Base-by-base conservation (phyloP, 2,888 invertebrate genomes). In the Mimachlamys varia region DNA sequence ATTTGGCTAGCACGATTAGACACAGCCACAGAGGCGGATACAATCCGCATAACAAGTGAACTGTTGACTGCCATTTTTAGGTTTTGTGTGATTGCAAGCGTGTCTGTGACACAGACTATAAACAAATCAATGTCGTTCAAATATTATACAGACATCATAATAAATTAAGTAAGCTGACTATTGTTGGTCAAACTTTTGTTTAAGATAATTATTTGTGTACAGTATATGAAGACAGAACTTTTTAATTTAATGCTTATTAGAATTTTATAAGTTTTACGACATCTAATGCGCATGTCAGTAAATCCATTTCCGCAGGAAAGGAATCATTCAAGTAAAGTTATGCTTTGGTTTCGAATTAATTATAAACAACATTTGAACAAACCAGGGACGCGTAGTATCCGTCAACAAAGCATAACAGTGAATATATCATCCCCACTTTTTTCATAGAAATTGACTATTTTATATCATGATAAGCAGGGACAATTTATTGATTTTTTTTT, bases 1-100 rank as follows among this genome's bases (percentile, higher is more conserved):
- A 99, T 99, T 97, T 98, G 98, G 0, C 99, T 99, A 93, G 99
- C 99, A 95, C 98, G 97, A 94, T 97, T 97, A 0, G 99, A 98
- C 50, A 98, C 98, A 88, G 97, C 97, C 49, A 98, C 98, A 50
- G 98, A 98, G 22, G 98, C 98, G 76, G 98, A 98, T 89, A 98
- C 97, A 91, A 98, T 96, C 92, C 98, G 97, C 93, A 98, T 97
- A 94, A 98, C 97, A 91, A 98, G 94, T 19, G 96, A 95, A 10
- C 93, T 95, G 89, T 92, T 94, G 90, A 88, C 76, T 50, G 89
- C 87, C 90, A 88, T 89, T 22, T 53, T 90, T 89, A n/a, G n/a
- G 62, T 50, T 22, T 49, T 10, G 53, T 33, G 49, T 88, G 27
- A 88, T n/a, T 88, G 13, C 49, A 33, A 88, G 37, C 33, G 88